phyloP scores from a whole-genome alignment of 2,113 vertebrate genomes.

The Corynorhinus townsendii region DNA sequence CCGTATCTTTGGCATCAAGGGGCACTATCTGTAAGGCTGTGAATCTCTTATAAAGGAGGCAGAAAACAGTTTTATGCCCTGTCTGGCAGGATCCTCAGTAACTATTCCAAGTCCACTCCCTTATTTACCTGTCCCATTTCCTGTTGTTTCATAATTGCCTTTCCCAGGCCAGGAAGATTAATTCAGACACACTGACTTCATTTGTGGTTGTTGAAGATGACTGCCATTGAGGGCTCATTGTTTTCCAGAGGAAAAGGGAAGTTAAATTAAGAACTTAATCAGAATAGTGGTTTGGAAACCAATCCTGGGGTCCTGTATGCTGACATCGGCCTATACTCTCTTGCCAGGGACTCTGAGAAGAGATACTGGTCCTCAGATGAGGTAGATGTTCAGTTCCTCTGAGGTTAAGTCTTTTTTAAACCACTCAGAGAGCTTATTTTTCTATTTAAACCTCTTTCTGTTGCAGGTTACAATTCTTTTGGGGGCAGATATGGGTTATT shows the following conservation, averaged over 20 bases:
- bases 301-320: neutral
- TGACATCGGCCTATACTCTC: neutral
- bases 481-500: slow-evolving; percentile 40
- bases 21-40: neutral
- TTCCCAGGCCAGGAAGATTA: neutral
- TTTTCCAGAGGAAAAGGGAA: neutral
- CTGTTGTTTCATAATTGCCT: slow-evolving; percentile 6
- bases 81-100: neutral
- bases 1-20: neutral
- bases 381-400: neutral
- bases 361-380: neutral
- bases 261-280: slow-evolving; percentile 25
- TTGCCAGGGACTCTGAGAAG: neutral
- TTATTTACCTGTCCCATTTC: slow-evolving; percentile 1
- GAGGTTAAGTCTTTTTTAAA: neutral
- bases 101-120: neutral
- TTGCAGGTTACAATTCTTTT: slow-evolving; percentile 49
- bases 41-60: neutral
- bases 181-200: slow-evolving; percentile 26
- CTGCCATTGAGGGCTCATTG: slow-evolving; percentile 4
- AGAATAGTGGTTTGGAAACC: slow-evolving; percentile 11
- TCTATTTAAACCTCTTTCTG: slow-evolving; percentile 19
- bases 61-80: neutral
- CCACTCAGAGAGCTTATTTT: neutral
- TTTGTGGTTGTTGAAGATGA: slow-evolving; percentile 6